A percentile compares a stretch with the other conserved stretches of the same genome.
These are phyloP conservation scores for Takifugu bimaculatus DNA, from an alignment of 2,113 vertebrate genomes.

Conservation along the genomic window DNA sequence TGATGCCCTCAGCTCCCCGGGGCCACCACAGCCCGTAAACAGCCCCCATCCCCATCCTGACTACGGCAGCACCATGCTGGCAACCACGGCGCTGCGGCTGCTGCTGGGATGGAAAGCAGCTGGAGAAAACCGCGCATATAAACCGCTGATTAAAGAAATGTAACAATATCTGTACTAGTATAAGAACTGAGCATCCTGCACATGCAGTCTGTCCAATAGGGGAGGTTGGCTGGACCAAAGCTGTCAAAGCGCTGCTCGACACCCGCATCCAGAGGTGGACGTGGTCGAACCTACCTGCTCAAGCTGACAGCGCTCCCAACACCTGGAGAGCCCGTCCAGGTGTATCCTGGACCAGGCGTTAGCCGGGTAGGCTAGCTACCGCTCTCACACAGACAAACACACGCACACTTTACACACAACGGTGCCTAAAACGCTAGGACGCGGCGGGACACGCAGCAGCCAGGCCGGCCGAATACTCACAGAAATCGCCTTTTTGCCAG, in stretches of 20 bases:
- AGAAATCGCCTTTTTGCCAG: constrained; percentile 27
- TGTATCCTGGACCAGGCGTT: neutral
- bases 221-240: too few relatives aligned
- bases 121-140: too few relatives aligned
- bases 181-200: too few relatives aligned
- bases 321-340: too few relatives aligned
- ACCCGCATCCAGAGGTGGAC: too few relatives aligned
- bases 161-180: too few relatives aligned
- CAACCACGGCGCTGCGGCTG: constrained; percentile 14
- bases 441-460: neutral
- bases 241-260: too few relatives aligned
- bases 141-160: too few relatives aligned
- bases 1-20: constrained; percentile 15
- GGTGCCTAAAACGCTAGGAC: neutral
- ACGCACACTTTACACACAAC: fast-evolving
- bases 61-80: constrained; percentile 25
- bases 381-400: too few relatives aligned
- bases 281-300: too few relatives aligned
- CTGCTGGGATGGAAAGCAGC: constrained; percentile 27
- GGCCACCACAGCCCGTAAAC: constrained; percentile 42
- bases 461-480: constrained; percentile 53
- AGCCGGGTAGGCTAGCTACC: constrained; percentile 24
- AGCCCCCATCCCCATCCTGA: constrained; percentile 44
- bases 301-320: too few relatives aligned
- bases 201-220: too few relatives aligned